A percentile compares a stretch with the other conserved stretches of the same genome.
phyloP scores from a whole-genome alignment of 1,140 invertebrate species.

The Magallana angulata region DNA sequence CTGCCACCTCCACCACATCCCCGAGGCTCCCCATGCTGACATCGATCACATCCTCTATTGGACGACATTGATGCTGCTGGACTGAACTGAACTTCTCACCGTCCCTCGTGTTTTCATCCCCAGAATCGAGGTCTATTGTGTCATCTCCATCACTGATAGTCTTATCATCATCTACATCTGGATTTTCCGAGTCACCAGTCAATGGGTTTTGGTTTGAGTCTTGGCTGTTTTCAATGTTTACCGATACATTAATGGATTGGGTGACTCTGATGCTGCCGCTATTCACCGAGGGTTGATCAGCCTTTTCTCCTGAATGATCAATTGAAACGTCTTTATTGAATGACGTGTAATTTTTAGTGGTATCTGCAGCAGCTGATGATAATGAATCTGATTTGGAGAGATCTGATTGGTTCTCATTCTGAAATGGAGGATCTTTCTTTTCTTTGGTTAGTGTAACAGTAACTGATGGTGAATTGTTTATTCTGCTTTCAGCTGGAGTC shows the following conservation, averaged over 20 bases:
- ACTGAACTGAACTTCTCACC: not conserved
- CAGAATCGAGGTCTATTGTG: not conserved
- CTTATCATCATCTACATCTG: slow-evolving; percentile 26
- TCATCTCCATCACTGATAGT: not conserved
- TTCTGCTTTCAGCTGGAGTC: not conserved
- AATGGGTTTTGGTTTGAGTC: slow-evolving; percentile 24
- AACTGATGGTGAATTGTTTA: no score
- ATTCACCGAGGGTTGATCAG: no score
- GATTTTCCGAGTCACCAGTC: not conserved
- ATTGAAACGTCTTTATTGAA: no score
- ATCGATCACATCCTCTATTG: not conserved
- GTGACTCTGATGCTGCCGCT: not conserved
- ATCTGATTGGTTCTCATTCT: no score
- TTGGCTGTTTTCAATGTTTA: not conserved
- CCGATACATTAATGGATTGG: not conserved
- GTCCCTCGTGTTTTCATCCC: not conserved
- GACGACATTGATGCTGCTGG: not conserved
- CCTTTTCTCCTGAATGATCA: no score
- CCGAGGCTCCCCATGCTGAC: not conserved
- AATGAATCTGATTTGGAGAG: no score
- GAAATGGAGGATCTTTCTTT: no score
- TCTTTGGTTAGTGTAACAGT: no score
- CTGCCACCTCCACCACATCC: not conserved
- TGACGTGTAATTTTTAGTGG: no score
- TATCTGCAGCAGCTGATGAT: no score